Base-by-base conservation (phyloP, 2,113 vertebrate genomes). In the Trematomus loennbergii region DNA sequence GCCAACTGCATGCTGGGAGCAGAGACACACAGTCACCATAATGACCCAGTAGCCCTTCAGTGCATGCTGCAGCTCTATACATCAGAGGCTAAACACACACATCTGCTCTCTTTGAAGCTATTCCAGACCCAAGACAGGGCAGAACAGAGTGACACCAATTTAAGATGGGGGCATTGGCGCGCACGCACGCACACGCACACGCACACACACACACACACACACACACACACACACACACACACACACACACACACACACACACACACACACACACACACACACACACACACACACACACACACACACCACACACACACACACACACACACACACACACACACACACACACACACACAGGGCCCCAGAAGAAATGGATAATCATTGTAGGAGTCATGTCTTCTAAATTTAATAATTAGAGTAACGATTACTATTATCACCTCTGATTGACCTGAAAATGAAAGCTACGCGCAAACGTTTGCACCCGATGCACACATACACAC, bases 1-100 rank as follows among this genome's bases (percentile, higher is more conserved):
- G 91, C 88, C 92, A 92, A 83, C 57, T 89, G 87, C 91, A 90
- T 79, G 79, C 90, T 89, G 88, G 86, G 90, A 89, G 55, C 61
- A 57, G 70, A 86, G 67, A 76, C 67, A 83, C 80, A 53, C 76
- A 83, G 85, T 83, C 76, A 78, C 76, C 82, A 84, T 29, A 89
- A 82, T 75, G 81, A 88, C 89, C 76, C 82, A 12, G 52, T 18
- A 78, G 87, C 81, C 82, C 76, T 86, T 69, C 72, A 86, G 70
- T 75, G 73, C 72, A 72, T 81, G 75, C 65, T 79, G 64, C 22
- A 72, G 65, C 55, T 11, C 72, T 59, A 62, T 72, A 76, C 86
- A 78, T 80, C 87, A 77, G 79, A 85, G 79, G 73, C 64, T 78
- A 81, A 87, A 90, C 65, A 81, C 84, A 87, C 82, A 80, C 86